Conservation (phyloP, 1,140 invertebrate genomes). For the Harpegnathos saltator region DNA sequence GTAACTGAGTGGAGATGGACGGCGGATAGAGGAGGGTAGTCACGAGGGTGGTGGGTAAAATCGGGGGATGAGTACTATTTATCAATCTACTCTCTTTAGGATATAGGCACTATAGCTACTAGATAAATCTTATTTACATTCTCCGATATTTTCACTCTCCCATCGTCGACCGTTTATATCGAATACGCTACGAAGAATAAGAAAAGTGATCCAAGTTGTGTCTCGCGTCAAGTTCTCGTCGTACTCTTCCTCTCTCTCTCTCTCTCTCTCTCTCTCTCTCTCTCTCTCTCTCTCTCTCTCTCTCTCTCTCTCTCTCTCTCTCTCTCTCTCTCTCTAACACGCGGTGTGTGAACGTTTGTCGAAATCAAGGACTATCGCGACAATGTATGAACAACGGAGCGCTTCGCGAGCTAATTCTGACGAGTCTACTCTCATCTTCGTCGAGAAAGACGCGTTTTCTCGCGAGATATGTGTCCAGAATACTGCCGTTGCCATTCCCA, state of each 20-base stretch:
- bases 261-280: no score
- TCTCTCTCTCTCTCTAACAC: not conserved
- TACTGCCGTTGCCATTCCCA: no score
- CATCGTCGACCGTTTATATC: constrained; percentile 44
- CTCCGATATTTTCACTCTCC: constrained; percentile 36
- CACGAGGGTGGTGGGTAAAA: constrained; percentile 7
- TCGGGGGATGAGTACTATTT: constrained; percentile 30
- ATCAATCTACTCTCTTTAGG: constrained; percentile 43
- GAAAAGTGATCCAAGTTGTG: constrained; percentile 48
- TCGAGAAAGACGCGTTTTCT: not conserved
- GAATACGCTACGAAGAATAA: constrained; percentile 40
- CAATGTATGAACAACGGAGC: not conserved
- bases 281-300: no score
- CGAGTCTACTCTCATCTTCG: not conserved
- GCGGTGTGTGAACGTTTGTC: not conserved
- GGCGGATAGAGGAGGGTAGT: not conserved
- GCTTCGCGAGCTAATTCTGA: no score
- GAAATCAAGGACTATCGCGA: not conserved
- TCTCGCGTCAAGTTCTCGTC: constrained; percentile 21
- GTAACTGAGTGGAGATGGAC: no score
- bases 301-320: not conserved
- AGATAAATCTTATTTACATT: constrained; percentile 60
- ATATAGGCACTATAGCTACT: constrained; percentile 68
- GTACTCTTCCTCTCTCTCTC: not conserved
- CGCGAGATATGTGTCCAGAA: constrained; percentile 23